Conservation (phyloP, 2,113 vertebrate genomes). For the Monopterus albus region DNA sequence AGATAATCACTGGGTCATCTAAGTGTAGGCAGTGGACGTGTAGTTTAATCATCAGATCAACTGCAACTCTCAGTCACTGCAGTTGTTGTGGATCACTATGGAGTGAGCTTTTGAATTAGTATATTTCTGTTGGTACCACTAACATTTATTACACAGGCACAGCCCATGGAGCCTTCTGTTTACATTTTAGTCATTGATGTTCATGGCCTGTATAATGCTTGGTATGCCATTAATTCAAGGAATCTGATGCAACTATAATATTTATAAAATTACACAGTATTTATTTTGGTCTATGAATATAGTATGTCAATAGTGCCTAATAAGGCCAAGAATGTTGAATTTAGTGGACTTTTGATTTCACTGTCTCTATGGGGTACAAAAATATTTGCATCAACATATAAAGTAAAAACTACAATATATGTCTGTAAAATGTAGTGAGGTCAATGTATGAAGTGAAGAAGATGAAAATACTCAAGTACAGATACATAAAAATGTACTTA, state of each 20-base stretch:
- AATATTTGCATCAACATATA: too few species aligned
- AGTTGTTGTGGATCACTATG: slow-evolving; percentile 16
- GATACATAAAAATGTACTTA: too few species aligned
- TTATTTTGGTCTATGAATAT: neutral
- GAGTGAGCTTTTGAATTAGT: neutral
- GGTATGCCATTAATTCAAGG: neutral
- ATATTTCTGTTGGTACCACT: neutral
- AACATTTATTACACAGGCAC: neutral
- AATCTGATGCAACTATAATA: neutral
- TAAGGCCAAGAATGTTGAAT: neutral
- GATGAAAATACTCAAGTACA: too few species aligned
- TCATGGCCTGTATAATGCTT: neutral
- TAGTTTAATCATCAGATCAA: slow-evolving; percentile 19
- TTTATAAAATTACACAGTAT: neutral
- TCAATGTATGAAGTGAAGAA: too few species aligned
- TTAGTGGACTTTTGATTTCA: neutral
- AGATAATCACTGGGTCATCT: slow-evolving; percentile 20
- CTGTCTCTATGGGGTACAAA: too few species aligned
- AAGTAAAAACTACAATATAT: too few species aligned
- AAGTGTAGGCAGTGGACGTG: slow-evolving; percentile 14
- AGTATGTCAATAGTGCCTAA: neutral
- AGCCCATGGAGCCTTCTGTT: neutral
- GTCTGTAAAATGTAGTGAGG: too few species aligned
- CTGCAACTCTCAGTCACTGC: neutral
- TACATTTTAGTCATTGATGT: neutral